Conservation (phyloP, 2,113 vertebrate genomes). For the Cepphus grylle region DNA sequence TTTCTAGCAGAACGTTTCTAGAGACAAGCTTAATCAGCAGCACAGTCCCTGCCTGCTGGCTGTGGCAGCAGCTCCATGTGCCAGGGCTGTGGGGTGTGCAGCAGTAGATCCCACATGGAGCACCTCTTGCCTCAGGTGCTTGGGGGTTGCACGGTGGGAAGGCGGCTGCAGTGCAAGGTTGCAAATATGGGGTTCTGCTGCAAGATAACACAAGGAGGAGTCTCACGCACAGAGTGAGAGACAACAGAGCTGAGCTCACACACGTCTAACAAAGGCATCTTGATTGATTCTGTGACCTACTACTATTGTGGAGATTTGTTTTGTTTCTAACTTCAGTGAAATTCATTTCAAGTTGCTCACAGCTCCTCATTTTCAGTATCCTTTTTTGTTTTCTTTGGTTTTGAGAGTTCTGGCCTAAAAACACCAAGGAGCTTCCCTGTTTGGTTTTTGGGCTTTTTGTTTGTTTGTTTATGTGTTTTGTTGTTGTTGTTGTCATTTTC, state of each 20-base stretch:
- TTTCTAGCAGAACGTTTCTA: neutral
- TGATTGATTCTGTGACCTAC: neutral
- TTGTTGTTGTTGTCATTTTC: neutral
- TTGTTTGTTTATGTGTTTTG: neutral
- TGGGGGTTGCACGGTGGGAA: neutral
- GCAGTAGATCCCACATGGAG: neutral
- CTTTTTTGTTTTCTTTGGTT: neutral
- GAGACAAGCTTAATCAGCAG: neutral
- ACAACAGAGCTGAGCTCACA: neutral
- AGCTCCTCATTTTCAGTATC: neutral
- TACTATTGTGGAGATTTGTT: neutral
- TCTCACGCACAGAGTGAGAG: neutral
- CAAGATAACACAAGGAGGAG: neutral
- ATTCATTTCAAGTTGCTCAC: neutral
- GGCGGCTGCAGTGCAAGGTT: neutral
- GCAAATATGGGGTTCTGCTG: neutral
- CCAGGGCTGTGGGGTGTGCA: neutral
- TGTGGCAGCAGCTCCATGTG: neutral
- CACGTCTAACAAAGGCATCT: neutral
- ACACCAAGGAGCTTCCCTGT: neutral
- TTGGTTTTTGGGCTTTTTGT: neutral
- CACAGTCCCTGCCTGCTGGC: neutral
- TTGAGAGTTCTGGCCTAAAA: neutral
- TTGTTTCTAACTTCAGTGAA: neutral
- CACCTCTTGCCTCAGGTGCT: too few species aligned